These are phyloP conservation scores for Okamejei kenojei DNA, from an alignment of 2,797 vertebrate genomes.

Conservation along the genomic window DNA sequence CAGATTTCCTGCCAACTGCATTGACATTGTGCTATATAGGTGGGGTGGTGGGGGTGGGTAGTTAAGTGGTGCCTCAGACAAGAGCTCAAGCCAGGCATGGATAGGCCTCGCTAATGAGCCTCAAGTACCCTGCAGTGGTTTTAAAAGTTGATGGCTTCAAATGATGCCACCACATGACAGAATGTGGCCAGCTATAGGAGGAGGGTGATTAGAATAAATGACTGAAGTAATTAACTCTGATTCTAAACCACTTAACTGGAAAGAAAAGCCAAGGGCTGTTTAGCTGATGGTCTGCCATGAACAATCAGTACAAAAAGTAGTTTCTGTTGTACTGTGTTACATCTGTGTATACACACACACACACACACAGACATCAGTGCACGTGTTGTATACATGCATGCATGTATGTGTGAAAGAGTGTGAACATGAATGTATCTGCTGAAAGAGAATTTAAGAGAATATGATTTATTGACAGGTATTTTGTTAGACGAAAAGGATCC, in stretches of 20 bases:
- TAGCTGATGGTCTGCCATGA: conserved; percentile 54
- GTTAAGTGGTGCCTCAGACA: conserved; percentile 47
- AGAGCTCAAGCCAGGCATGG: conserved; percentile 54
- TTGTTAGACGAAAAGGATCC: conserved; percentile 64
- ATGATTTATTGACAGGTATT: conserved; percentile 57
- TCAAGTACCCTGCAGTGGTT: conserved; percentile 59
- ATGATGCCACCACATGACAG: conserved; percentile 55
- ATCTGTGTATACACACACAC: conserved; percentile 42
- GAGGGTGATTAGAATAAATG: conserved; percentile 75
- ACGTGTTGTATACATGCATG: background rate
- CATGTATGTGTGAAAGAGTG: background rate
- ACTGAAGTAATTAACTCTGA: conserved; percentile 69
- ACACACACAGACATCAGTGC: background rate
- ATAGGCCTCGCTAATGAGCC: conserved; percentile 70
- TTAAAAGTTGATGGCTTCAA: conserved; percentile 61
- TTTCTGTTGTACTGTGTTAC: conserved; percentile 49
- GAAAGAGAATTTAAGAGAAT: conserved; percentile 42
- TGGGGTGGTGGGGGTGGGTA: conserved; percentile 40
- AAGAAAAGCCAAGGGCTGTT: conserved; percentile 62
- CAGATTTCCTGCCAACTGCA: conserved; percentile 66
- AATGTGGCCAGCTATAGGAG: conserved; percentile 53
- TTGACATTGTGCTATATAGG: conserved; percentile 49
- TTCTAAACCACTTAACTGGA: conserved; percentile 64
- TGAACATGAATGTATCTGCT: background rate
- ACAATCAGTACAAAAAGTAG: conserved; percentile 50